Percentiles rank a stretch among this genome's conserved stretches.
These are phyloP conservation scores for Agapornis roseicollis DNA, from an alignment of 2,113 vertebrate species.

Conservation along the genomic window DNA sequence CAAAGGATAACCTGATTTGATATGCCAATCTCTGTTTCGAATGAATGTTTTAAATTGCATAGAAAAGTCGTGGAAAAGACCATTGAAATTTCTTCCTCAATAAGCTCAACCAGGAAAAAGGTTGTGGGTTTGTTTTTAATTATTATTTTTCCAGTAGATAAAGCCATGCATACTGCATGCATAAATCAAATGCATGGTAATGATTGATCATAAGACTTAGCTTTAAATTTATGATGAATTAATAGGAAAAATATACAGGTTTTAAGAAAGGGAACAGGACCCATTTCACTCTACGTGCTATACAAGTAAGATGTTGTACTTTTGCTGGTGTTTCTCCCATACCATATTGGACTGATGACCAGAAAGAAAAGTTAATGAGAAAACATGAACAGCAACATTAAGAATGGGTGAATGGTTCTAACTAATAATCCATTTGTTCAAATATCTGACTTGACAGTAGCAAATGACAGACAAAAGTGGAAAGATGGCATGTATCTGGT, in stretches of 20 bases:
- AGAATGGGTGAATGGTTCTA: neutral
- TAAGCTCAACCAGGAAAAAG: neutral
- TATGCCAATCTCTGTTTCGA: neutral
- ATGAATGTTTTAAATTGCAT: neutral
- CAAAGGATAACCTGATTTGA: neutral
- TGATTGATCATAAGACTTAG: neutral
- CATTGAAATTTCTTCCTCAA: neutral
- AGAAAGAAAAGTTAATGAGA: neutral
- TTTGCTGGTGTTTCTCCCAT: neutral
- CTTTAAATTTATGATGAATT: neutral
- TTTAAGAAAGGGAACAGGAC: neutral
- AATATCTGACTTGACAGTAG: neutral
- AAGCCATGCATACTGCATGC: neutral
- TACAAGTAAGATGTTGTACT: neutral
- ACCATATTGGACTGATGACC: neutral
- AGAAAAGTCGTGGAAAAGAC: neutral
- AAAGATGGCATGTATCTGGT: neutral
- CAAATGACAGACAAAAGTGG: neutral
- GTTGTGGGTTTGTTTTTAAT: neutral
- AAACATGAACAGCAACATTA: neutral
- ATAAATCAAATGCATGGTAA: neutral
- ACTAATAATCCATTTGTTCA: neutral
- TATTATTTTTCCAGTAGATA: neutral
- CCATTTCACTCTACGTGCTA: neutral
- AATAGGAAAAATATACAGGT: neutral